Conservation (phyloP, 2,888 invertebrate species). For the Lasioglossum marginatum region DNA sequence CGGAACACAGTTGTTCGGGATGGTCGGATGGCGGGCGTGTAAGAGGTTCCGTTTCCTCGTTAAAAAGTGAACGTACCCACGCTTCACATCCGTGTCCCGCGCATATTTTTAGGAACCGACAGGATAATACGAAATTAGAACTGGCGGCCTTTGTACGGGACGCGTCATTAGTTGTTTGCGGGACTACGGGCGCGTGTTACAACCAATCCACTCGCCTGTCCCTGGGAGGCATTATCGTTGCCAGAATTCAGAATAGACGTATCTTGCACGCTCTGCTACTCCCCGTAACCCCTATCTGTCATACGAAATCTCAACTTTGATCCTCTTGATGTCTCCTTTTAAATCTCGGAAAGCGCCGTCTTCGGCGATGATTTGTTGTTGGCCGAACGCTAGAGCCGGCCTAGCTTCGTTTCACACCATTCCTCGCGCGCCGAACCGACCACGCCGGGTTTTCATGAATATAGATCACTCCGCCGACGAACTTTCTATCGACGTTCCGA, state of each 20-base stretch:
- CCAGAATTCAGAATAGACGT: constrained; percentile 74
- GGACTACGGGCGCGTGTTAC: constrained; percentile 53
- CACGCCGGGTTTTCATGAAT: neutral
- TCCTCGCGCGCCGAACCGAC: neutral
- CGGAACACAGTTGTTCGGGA: neutral
- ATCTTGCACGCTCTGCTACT: constrained; percentile 45
- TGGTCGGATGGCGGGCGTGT: neutral
- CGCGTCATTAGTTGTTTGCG: constrained; percentile 71
- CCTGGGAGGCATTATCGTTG: constrained; percentile 74
- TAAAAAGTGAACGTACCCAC: constrained; percentile 55
- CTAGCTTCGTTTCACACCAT: neutral
- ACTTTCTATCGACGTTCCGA: constrained; percentile 11
- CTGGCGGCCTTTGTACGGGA: constrained; percentile 69
- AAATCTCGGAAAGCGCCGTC: constrained; percentile 25
- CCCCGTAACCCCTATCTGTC: constrained; percentile 59
- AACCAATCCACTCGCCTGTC: constrained; percentile 64
- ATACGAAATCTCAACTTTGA: constrained; percentile 57
- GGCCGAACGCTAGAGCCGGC: neutral
- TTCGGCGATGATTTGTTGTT: constrained; percentile 41
- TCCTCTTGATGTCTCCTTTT: constrained; percentile 38
- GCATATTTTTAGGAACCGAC: constrained; percentile 64
- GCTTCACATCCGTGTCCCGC: constrained; percentile 32
- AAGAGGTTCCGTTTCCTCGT: constrained; percentile 36
- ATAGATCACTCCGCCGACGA: neutral
- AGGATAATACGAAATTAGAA: constrained; percentile 73